phyloP scores from a whole-genome alignment of 2,797 vertebrate species.

The Poeciliopsis presidionis region DNA sequence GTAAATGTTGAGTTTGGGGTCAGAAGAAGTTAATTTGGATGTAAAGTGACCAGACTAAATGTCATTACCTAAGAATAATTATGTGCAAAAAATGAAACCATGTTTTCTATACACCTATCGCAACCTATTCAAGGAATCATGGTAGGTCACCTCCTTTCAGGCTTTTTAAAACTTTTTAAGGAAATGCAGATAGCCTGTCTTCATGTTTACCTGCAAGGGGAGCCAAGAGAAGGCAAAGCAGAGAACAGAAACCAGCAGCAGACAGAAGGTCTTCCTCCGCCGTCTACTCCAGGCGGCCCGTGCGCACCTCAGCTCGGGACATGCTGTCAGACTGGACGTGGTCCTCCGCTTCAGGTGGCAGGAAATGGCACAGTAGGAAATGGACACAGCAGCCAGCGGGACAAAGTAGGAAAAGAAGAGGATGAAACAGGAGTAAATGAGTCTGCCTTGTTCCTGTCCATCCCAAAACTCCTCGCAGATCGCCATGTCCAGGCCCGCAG shows the following conservation, averaged over 20 bases:
- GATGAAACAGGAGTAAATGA: slow-evolving; percentile 87
- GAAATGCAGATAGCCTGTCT: background rate
- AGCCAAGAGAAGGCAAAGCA: slow-evolving; percentile 91
- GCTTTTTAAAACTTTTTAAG: too few relatives aligned
- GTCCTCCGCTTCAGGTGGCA: slow-evolving; percentile 80
- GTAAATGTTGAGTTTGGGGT: too few relatives aligned
- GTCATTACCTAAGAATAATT: too few relatives aligned
- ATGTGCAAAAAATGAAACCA: too few relatives aligned
- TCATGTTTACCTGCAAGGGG: slow-evolving; percentile 82
- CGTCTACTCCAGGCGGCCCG: slow-evolving; percentile 81
- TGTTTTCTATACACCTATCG: too few relatives aligned
- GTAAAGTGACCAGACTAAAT: too few relatives aligned
- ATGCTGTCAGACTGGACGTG: slow-evolving; percentile 69
- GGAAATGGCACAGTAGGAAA: slow-evolving; percentile 89
- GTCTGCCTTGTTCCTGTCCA: slow-evolving; percentile 77
- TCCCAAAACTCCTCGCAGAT: slow-evolving; percentile 91
- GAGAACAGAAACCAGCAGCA: slow-evolving; percentile 84
- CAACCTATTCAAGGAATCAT: too few relatives aligned
- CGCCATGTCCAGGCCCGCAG: slow-evolving; percentile 83
- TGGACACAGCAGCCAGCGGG: slow-evolving; percentile 82
- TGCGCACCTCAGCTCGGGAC: slow-evolving; percentile 66
- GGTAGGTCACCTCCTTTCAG: too few relatives aligned
- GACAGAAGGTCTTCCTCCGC: slow-evolving; percentile 86
- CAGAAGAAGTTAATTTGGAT: too few relatives aligned
- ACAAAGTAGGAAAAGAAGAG: slow-evolving; percentile 88